Conservation (phyloP, 2,797 vertebrate species). For the Phrynocephalus forsythii region DNA sequence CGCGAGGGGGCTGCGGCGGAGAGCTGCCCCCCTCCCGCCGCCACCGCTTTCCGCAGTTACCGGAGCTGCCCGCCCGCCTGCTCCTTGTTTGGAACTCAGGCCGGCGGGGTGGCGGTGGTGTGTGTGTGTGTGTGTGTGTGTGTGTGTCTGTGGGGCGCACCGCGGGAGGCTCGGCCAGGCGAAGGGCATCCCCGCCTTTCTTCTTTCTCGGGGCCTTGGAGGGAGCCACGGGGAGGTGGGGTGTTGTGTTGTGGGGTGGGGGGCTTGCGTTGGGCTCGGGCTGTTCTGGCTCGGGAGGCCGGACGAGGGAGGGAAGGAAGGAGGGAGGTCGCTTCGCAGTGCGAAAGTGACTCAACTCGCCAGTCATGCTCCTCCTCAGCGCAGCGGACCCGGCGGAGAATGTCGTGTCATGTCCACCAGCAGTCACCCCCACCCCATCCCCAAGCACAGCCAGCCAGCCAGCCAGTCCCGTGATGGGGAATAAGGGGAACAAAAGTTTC, state of each 20-base stretch:
- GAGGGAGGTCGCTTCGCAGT: constrained; percentile 13
- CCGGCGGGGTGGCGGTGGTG: not conserved
- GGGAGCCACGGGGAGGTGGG: too few species aligned
- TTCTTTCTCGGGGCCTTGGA: too few species aligned
- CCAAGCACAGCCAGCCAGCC: too few species aligned
- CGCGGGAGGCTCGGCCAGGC: not conserved
- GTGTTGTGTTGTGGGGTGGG: too few species aligned
- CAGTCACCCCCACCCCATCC: not conserved
- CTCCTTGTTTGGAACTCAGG: not conserved
- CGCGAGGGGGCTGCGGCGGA: not conserved
- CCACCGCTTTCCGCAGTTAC: constrained; percentile 9
- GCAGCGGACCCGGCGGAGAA: not conserved
- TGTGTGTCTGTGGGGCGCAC: too few species aligned
- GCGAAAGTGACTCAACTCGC: constrained; percentile 27
- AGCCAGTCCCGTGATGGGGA: not conserved
- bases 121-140: accelerated
- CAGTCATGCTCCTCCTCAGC: not conserved
- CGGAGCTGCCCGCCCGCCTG: not conserved
- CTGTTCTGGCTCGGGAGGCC: not conserved
- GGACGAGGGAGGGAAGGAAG: not conserved
- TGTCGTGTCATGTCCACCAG: not conserved
- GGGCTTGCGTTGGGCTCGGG: not conserved
- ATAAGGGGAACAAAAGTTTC: constrained; percentile 28
- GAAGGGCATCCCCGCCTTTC: not conserved
- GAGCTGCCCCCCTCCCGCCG: not conserved